Percentiles rank a stretch among this genome's conserved stretches.
Conservation (phyloP, 2,888 invertebrate genomes). For the Colostygia pectinataria region DNA sequence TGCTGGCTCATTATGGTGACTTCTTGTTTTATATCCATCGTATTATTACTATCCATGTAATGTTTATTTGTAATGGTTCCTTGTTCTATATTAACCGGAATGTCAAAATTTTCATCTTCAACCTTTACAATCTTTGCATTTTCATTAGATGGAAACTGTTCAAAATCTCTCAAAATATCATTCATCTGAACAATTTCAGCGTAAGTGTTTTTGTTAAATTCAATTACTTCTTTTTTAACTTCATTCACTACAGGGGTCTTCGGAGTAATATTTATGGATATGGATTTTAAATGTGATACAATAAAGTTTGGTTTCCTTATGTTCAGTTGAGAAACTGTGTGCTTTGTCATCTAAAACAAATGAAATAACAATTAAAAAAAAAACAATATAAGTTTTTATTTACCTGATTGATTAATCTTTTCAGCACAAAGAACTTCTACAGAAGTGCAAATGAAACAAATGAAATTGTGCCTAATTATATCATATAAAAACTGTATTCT, state of each 20-base stretch:
- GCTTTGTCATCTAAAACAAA: slow-evolving; percentile 10
- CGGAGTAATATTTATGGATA: neutral
- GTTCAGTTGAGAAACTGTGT: slow-evolving; percentile 2
- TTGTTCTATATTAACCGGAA: neutral
- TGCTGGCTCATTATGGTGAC: neutral
- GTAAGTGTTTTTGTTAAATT: neutral
- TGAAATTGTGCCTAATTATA: too few species aligned
- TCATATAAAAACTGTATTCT: too few species aligned
- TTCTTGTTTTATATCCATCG: neutral
- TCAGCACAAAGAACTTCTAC: neutral
- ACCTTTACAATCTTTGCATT: neutral
- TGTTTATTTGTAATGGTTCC: too few species aligned
- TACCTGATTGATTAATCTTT: neutral
- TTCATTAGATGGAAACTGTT: neutral
- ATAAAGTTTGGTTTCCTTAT: slow-evolving; percentile 4
- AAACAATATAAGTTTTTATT: too few species aligned
- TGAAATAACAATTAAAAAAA: too few species aligned
- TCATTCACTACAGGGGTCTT: neutral
- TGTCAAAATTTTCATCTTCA: neutral
- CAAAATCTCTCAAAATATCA: neutral
- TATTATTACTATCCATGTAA: too few species aligned
- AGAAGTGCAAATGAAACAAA: too few species aligned
- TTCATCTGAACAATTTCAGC: neutral
- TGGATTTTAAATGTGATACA: slow-evolving; percentile 1
- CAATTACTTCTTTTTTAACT: slow-evolving; percentile 12